Evolutionary conservation across 1,140 invertebrate species (phyloP).

Genomic region (Eulimnadia texana): DNA sequence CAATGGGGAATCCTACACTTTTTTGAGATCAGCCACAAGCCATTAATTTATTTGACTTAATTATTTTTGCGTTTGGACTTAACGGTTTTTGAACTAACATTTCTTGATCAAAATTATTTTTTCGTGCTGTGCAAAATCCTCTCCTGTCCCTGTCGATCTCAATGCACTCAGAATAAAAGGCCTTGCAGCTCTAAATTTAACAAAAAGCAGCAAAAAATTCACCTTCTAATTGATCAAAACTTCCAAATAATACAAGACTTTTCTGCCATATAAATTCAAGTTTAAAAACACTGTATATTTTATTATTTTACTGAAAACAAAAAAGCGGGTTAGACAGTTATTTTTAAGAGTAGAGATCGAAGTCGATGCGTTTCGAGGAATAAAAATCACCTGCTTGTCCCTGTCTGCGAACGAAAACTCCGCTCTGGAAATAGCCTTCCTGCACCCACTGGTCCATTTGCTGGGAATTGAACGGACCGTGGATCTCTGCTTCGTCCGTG

Average conservation of each 20-base stretch:
- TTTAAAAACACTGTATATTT: neutral
- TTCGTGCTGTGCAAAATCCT: neutral
- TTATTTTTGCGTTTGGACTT: no score
- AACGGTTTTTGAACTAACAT: no score
- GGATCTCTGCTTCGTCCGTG: conserved; percentile 52
- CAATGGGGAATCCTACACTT: neutral
- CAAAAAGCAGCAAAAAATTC: no score
- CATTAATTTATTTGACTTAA: no score
- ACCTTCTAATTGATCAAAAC: neutral
- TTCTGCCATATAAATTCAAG: neutral
- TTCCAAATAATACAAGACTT: neutral
- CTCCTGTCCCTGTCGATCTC: neutral
- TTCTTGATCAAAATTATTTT: conserved; percentile 8
- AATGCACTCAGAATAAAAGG: neutral
- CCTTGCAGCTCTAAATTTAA: neutral
- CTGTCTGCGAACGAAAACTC: conserved; percentile 67
- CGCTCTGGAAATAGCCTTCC: conserved; percentile 71
- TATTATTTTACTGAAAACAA: no score
- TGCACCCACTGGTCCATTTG: conserved; percentile 80
- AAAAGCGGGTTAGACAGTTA: no score
- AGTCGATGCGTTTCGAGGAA: conserved; percentile 76
- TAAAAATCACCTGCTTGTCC: conserved; percentile 63
- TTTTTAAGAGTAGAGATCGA: conserved; percentile 55
- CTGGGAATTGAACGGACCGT: conserved; percentile 66
- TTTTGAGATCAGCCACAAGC: neutral